Base-by-base conservation (phyloP, 2,888 invertebrate species). In the Tigriopus californicus region DNA sequence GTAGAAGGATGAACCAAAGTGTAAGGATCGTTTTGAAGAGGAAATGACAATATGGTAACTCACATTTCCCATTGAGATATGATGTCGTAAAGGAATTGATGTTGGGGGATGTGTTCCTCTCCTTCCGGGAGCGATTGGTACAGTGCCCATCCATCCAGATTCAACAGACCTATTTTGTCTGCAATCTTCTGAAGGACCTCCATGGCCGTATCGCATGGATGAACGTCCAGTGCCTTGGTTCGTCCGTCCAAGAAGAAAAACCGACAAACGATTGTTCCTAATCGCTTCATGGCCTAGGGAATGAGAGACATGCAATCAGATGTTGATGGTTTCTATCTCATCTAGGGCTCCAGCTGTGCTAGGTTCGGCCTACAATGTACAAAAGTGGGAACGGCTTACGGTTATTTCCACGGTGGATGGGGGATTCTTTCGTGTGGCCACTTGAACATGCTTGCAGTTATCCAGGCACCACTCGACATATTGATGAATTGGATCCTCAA, bases 191-290 rank as follows among this genome's bases (percentile, higher is more conserved):
- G 79, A 2, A 91, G 83, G 0, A 91, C 90, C 67, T 91, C 91
- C 22, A 84, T 82, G 0, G 90, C 90, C 2, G 91, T 91, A 70
- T 94, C 91, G 1, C 88, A 88, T 1, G 92, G 90, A 74, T 91
- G 90, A 24, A 94, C 86, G 71, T 91, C 90, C 63, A 94, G 87
- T 0, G 92, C 91, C 71, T 92, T 94, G 1, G 91, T 91, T 60
- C 91, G 80, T 0, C 91, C 90, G 71, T 94, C 92, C 70, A 94
- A 77, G 74, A 94, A 91, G 76, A 90, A 90, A 73, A 94, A 90
- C 62, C 88, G 79, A 70, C 90, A 91, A 0, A 92, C 89, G 64
- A 94, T 85, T 0, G 91, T 90, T 60, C 89, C 89, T 25, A 91
- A 76, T 51, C 88, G 79, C 65, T 85, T 80, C 85, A 90, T 89